Base-by-base conservation (phyloP, 1,140 invertebrate species). In the Rhyzopertha dominica region DNA sequence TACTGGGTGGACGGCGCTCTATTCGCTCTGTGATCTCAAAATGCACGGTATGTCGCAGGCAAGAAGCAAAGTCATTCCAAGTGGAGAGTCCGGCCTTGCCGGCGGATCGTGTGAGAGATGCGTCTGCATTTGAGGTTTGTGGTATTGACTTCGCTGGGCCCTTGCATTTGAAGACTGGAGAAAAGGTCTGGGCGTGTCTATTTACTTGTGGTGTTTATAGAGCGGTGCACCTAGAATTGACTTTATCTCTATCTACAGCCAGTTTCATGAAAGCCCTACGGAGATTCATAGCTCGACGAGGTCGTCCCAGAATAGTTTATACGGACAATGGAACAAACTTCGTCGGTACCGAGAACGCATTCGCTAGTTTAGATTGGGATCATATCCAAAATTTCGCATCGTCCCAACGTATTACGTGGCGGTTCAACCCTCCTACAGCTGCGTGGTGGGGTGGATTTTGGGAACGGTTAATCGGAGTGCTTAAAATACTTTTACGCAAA, bases 181-280 rank as follows among this genome's bases (percentile, higher is more conserved):
- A 49, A 29, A 67, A 70, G 35, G 49, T 44, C 1, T 66, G 62
- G 62, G 43, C 67, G 23, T 57, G 59, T 32, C 22, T 69, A 8
- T 68, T 68, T 32, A 64, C 66, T 2, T 68, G 65, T 44, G 57
- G 58, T 0, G 51, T 59, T 10, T 65, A 60, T 42, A 30, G 62
- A 36, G 64, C 61, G 2, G 47, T 70, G 5, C 65, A 70, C 50
- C 32, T 70, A 8, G 66, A 71, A 49, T 23, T 68, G 7, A 47
- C 52, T 2, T 38, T 31, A 3, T 53, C 58, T 2, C 35, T 69
- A 9, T 56, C 57, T 1, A 62, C 59, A 5, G 51, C 53, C n/a
- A 37, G 23, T 16, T 68, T 67, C 54, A 20, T 68, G 3, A 44
- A 56, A 34, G 56, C 51, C 1, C 46, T 68, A 3, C 23, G 63